A percentile compares a stretch with the other conserved stretches of the same genome.
These are phyloP conservation scores for Acanthosoma haemorrhoidale DNA, from an alignment of 2,888 invertebrate genomes.

Conservation along the genomic window DNA sequence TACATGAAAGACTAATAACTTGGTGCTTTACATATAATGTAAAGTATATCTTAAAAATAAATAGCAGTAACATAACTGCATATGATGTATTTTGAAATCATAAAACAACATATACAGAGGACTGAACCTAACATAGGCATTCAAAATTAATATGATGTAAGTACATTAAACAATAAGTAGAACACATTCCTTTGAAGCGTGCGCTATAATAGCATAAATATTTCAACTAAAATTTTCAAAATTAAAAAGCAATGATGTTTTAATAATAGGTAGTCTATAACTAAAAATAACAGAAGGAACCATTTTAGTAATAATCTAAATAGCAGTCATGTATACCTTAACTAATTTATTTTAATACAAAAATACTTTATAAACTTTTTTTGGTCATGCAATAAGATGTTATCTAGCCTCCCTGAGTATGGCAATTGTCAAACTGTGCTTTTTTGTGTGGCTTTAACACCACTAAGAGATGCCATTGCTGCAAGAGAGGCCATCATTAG, in stretches of 20 bases:
- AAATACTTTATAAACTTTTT: background rate
- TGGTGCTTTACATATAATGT: background rate
- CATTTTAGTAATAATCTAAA: background rate
- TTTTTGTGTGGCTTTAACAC: constrained; percentile 48
- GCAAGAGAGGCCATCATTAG: constrained; percentile 55
- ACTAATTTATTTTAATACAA: constrained; percentile 1
- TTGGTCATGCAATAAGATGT: background rate
- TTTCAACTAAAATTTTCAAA: background rate
- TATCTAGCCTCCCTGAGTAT: background rate
- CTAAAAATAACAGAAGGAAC: constrained; percentile 2
- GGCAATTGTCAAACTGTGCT: constrained; percentile 41
- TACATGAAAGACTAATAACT: background rate
- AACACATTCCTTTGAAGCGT: background rate
- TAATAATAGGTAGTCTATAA: background rate
- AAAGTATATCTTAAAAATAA: background rate
- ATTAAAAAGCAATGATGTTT: background rate
- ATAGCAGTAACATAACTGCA: background rate
- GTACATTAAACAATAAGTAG: background rate
- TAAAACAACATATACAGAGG: background rate
- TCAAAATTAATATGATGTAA: background rate
- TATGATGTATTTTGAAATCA: background rate
- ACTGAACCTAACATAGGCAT: background rate
- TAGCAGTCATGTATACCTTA: constrained; percentile 9
- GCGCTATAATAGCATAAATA: background rate
- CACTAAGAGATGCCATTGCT: constrained; percentile 57